Evolutionary conservation across 2,888 invertebrate genomes (phyloP).

Genomic region (Gortyna flavago): DNA sequence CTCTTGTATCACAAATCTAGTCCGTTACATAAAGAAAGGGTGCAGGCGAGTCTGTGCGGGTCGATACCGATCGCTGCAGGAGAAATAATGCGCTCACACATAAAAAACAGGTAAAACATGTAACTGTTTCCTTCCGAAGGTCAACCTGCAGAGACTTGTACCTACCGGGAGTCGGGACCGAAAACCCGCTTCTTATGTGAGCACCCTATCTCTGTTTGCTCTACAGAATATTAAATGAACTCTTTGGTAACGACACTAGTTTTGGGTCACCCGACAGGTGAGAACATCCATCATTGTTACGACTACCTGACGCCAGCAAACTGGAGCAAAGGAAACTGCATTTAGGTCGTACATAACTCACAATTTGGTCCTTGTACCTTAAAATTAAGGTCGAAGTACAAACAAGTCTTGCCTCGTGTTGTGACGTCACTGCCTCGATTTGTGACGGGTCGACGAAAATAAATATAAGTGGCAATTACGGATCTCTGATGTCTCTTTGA

Average conservation of each 20-base stretch:
- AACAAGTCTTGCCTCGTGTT: constrained; percentile 28
- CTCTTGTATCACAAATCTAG: background rate
- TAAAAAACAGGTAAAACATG: too few species aligned
- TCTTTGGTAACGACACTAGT: constrained; percentile 10
- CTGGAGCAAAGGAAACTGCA: constrained; percentile 57
- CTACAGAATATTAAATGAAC: constrained; percentile 10
- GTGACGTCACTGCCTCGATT: constrained; percentile 28
- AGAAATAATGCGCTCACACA: too few species aligned
- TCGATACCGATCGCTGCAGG: too few species aligned
- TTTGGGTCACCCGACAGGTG: constrained; percentile 21
- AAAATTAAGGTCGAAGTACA: constrained; percentile 43
- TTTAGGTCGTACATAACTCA: constrained; percentile 57
- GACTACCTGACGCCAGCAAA: constrained; percentile 47
- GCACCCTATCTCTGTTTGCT: background rate
- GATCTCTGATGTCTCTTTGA: background rate
- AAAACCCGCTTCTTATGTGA: too few species aligned
- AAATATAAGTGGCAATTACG: constrained; percentile 1
- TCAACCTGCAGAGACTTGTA: too few species aligned
- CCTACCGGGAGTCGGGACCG: too few species aligned
- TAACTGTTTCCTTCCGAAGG: too few species aligned
- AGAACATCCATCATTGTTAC: constrained; percentile 36
- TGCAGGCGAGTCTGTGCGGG: too few species aligned
- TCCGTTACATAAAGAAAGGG: too few species aligned
- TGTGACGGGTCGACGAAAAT: background rate
- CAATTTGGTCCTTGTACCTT: constrained; percentile 36